Evolutionary conservation across 2,888 invertebrate genomes (phyloP).

Genomic region (Aelia acuminata): DNA sequence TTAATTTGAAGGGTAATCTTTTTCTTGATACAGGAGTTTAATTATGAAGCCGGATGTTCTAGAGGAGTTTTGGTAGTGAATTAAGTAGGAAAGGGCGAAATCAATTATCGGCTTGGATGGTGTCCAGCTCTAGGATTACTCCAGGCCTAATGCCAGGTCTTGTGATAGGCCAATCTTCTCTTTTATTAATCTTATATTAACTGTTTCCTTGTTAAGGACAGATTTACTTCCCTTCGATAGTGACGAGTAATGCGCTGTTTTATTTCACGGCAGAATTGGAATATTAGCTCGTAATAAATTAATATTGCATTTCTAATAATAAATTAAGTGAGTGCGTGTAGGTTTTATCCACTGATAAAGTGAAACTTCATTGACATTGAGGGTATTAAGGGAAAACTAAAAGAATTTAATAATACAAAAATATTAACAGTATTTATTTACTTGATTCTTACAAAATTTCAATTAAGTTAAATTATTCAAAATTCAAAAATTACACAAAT

Average conservation of each 20-base stretch:
- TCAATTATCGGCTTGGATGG: not conserved
- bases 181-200: slow-evolving; percentile 14
- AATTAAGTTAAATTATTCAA: no score
- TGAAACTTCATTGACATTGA: no score
- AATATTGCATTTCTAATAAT: no score
- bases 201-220: not conserved
- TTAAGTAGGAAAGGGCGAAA: not conserved
- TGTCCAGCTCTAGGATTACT: not conserved
- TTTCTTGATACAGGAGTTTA: not conserved
- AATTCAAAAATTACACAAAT: no score
- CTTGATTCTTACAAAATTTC: no score
- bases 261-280: no score
- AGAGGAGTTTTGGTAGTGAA: not conserved
- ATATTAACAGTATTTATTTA: no score
- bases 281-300: no score
- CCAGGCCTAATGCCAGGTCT: not conserved
- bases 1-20: not conserved
- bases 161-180: not conserved
- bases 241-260: not conserved
- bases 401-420: no score
- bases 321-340: no score
- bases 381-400: no score
- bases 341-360: no score
- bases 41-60: not conserved
- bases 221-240: not conserved